Percentiles rank a stretch among this genome's conserved stretches.
Conservation (phyloP, 2,113 vertebrate species). For the Macrotis lagotis region DNA sequence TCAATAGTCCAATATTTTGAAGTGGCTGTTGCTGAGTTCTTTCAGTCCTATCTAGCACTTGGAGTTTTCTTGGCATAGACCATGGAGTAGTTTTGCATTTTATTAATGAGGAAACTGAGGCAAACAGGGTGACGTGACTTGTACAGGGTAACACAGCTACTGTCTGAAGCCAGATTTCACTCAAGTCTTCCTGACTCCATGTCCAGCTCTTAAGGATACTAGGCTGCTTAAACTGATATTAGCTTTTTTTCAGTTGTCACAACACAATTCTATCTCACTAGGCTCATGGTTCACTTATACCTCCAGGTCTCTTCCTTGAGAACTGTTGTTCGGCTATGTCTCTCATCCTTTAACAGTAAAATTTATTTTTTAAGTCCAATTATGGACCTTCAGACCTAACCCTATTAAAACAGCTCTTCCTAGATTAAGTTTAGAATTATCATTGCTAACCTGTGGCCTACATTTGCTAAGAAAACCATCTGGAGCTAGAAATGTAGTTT, state of each 20-base stretch:
- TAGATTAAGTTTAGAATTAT: neutral
- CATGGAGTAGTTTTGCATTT: neutral
- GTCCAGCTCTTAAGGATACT: neutral
- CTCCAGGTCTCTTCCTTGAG: neutral
- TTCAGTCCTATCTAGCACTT: neutral
- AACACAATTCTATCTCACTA: neutral
- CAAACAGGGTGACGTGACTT: neutral
- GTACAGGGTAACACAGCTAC: neutral
- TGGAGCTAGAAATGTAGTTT: neutral
- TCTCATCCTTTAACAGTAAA: neutral
- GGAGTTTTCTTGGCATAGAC: neutral
- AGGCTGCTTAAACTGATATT: neutral
- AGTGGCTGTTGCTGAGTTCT: neutral
- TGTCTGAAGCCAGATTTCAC: neutral
- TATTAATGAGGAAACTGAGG: neutral
- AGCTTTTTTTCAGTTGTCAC: neutral
- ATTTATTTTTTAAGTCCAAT: neutral
- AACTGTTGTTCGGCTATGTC: neutral
- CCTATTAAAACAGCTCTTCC: neutral
- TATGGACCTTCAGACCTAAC: neutral
- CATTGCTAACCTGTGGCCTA: neutral
- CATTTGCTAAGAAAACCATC: neutral
- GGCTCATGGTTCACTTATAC: neutral
- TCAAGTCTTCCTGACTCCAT: neutral
- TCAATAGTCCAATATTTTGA: neutral